Conservation (phyloP, 2,113 vertebrate genomes). For the Nyctibius bracteatus region DNA sequence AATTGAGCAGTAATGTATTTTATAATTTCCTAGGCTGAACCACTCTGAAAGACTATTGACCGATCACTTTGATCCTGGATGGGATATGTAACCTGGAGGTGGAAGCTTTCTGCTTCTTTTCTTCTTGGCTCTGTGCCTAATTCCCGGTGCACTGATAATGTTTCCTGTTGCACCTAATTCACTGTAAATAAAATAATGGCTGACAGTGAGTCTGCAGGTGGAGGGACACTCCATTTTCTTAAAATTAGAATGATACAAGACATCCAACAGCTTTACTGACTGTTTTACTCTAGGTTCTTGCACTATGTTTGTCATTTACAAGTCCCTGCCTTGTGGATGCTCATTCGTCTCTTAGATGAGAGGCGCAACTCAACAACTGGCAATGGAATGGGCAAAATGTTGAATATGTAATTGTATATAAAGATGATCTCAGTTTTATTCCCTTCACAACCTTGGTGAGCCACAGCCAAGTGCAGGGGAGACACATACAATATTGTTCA, state of each 20-base stretch:
- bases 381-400: neutral
- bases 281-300: neutral
- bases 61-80: neutral
- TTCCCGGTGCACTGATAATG: neutral
- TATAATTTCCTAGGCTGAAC: neutral
- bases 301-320: neutral
- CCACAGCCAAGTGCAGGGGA: neutral
- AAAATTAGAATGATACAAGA: neutral
- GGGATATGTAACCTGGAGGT: neutral
- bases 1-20: neutral
- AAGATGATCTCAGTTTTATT: neutral
- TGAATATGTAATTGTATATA: neutral
- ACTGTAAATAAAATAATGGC: neutral
- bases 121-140: neutral
- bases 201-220: neutral
- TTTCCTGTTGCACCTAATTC: neutral
- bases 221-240: neutral
- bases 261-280: neutral
- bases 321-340: neutral
- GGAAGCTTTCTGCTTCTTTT: neutral
- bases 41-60: neutral
- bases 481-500: neutral
- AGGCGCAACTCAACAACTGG: neutral
- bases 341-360: neutral
- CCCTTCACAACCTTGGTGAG: neutral